These are phyloP conservation scores for Drosophila neocordata DNA, from an alignment of 1,140 invertebrate species.

Conservation along the genomic window DNA sequence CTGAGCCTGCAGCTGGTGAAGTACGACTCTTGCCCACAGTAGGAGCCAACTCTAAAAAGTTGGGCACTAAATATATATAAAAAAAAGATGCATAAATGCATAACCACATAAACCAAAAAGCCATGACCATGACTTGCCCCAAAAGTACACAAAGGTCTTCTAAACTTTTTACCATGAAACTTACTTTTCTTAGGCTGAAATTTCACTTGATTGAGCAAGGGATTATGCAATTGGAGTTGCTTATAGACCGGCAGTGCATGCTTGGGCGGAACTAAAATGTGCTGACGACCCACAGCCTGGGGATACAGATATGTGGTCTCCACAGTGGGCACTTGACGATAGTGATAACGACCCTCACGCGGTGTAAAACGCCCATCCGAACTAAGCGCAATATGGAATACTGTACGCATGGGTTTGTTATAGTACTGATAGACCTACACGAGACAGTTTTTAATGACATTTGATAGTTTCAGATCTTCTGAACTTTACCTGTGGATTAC, in stretches of 20 bases:
- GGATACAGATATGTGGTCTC: conserved; percentile 81
- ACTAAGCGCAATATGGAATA: conserved; percentile 75
- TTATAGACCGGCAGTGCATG: conserved; percentile 65
- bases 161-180: conserved; percentile 1
- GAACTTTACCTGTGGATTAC: conserved; percentile 74
- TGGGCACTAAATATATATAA: conserved; percentile 46
- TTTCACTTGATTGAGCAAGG: conserved; percentile 78
- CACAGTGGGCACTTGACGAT: conserved; percentile 67
- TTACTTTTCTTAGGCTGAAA: conserved; percentile 76
- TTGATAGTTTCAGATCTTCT: neutral
- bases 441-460: neutral
- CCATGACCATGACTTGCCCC: neutral
- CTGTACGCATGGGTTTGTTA: conserved; percentile 68
- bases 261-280: conserved; percentile 58
- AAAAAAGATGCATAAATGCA: conserved; percentile 3
- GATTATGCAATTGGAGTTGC: conserved; percentile 76
- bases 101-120: neutral
- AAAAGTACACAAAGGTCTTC: neutral
- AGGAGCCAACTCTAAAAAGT: conserved; percentile 73
- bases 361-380: conserved; percentile 78
- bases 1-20: conserved; percentile 41
- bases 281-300: conserved; percentile 72
- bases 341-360: conserved; percentile 71
- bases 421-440: conserved; percentile 81
- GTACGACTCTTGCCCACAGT: conserved; percentile 61